phyloP scores from a whole-genome alignment of 2,797 vertebrate genomes.

The Telmatherina bonti region DNA sequence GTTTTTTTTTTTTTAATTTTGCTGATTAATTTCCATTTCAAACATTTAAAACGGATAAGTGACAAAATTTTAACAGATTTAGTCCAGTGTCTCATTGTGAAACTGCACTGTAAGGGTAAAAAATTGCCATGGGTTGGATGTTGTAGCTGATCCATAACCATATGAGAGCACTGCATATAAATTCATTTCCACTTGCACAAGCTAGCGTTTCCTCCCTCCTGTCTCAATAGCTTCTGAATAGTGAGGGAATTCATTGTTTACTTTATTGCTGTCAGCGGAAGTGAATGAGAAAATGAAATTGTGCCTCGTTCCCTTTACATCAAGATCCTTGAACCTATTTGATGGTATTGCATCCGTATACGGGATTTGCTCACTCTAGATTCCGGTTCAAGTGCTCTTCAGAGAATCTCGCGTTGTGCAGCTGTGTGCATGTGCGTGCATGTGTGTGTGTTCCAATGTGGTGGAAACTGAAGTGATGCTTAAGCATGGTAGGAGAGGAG shows the following conservation, averaged over 20 bases:
- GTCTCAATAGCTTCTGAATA: slow-evolving; percentile 33
- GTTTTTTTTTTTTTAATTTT: neutral
- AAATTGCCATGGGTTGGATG: neutral
- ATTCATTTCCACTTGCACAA: slow-evolving; percentile 53
- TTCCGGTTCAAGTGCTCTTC: slow-evolving; percentile 45
- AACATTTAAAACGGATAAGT: neutral
- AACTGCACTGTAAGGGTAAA: neutral
- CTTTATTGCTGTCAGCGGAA: slow-evolving; percentile 42
- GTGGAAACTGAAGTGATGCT: slow-evolving; percentile 55
- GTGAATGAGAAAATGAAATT: slow-evolving; percentile 20
- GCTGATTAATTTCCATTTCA: neutral
- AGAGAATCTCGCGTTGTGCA: slow-evolving; percentile 22
- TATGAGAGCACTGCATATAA: slow-evolving; percentile 19
- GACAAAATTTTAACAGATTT: too few species aligned
- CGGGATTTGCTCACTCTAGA: slow-evolving; percentile 38
- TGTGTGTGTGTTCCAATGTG: slow-evolving; percentile 53
- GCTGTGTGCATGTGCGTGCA: slow-evolving; percentile 13
- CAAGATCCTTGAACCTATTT: slow-evolving; percentile 44
- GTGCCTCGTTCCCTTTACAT: slow-evolving; percentile 20
- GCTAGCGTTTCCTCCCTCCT: slow-evolving; percentile 41
- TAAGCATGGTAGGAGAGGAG: slow-evolving; percentile 61
- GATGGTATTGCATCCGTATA: slow-evolving; percentile 58
- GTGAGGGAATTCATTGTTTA: slow-evolving; percentile 33
- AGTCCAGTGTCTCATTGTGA: neutral
- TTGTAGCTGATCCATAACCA: slow-evolving; percentile 3